Evolutionary conservation across 2,113 vertebrate genomes (phyloP).

Genomic region (Rhipidura dahli): DNA sequence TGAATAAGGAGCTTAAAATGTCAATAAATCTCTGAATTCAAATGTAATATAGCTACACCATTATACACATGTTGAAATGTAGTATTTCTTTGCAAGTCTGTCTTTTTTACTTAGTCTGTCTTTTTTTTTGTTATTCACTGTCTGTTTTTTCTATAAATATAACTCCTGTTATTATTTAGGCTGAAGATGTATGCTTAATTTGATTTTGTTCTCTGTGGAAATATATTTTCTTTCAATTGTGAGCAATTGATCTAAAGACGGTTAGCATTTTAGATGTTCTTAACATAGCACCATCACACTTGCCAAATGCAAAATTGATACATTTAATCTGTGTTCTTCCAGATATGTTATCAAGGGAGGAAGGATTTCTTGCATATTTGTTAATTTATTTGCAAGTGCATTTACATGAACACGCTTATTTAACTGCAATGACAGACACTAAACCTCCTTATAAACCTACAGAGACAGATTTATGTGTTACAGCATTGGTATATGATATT

Average conservation of each 20-base stretch:
- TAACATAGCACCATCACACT: background rate
- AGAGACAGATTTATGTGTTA: background rate
- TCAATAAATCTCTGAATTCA: background rate
- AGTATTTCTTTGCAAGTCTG: background rate
- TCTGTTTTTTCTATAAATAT: background rate
- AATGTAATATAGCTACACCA: background rate
- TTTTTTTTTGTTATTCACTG: background rate
- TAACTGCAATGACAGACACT: background rate
- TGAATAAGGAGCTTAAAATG: background rate
- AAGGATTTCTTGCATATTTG: background rate
- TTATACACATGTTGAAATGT: background rate
- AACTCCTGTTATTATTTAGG: background rate
- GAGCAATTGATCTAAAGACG: background rate
- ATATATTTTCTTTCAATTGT: background rate
- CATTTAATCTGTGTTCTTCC: background rate
- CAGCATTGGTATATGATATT: background rate
- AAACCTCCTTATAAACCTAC: background rate
- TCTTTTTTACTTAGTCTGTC: background rate
- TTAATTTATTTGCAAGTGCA: background rate
- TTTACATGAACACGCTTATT: background rate
- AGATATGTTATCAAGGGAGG: background rate
- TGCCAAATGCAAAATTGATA: constrained; percentile 31
- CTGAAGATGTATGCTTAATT: background rate
- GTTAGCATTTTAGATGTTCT: background rate
- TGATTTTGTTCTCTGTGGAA: background rate